phyloP scores from a whole-genome alignment of 2,797 vertebrate genomes.

The Acrossocheilus fasciatus region DNA sequence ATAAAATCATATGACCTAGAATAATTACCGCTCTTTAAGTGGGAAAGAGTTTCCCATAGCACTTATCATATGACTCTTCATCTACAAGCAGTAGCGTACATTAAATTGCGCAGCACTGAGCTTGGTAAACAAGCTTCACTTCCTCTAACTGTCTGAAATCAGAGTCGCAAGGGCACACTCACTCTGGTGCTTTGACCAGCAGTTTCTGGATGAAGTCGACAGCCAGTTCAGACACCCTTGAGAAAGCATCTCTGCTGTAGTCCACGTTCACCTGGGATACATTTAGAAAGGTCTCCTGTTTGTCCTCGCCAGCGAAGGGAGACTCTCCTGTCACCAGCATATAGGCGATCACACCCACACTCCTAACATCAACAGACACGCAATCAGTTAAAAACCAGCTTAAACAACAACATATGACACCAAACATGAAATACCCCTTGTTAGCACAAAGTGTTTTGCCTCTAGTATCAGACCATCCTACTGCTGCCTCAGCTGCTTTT shows the following conservation, averaged over 20 bases:
- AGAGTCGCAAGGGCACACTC: conserved; percentile 72
- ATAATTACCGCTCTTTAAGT: background rate
- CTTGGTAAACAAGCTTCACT: conserved; percentile 23
- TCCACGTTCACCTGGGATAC: conserved; percentile 96
- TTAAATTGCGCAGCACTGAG: background rate
- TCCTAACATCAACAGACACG: conserved; percentile 78
- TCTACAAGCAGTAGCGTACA: background rate
- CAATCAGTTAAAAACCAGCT: conserved; percentile 16
- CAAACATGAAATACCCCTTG: conserved; percentile 8
- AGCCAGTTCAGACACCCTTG: conserved; percentile 88
- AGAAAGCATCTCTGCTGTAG: conserved; percentile 90
- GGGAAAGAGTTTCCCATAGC: background rate
- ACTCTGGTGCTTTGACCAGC: conserved; percentile 93
- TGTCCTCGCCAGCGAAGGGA: conserved; percentile 91
- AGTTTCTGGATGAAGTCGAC: conserved; percentile 94
- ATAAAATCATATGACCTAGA: background rate
- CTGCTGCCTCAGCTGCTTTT: background rate
- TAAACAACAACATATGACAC: background rate
- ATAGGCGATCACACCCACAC: conserved; percentile 93
- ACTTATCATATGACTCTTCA: conserved; percentile 2
- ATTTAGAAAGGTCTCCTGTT: conserved; percentile 96
- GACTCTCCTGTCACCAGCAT: conserved; percentile 96
- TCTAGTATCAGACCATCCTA: background rate
- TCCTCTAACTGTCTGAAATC: background rate
- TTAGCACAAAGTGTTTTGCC: background rate